Evolutionary conservation across 2,888 invertebrate species (phyloP).

Genomic region (Erynnis tages): DNA sequence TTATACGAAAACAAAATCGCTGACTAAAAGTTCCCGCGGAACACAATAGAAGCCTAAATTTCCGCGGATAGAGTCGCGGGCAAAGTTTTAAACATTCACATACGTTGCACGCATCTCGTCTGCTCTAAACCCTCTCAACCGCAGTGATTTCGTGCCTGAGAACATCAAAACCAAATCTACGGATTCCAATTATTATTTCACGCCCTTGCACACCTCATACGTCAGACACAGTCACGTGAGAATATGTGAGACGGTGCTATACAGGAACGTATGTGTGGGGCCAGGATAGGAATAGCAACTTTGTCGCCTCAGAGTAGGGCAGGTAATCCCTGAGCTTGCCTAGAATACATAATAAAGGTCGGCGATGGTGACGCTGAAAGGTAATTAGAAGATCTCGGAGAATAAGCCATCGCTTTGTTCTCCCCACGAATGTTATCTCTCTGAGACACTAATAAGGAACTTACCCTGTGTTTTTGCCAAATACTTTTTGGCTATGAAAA

Average conservation of each 20-base stretch:
- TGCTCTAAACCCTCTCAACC: too few relatives aligned
- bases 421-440: too few relatives aligned
- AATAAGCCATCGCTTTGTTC: neutral
- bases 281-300: neutral
- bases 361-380: slow-evolving; percentile 7
- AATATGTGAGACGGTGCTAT: slow-evolving; percentile 1
- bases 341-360: slow-evolving; percentile 21
- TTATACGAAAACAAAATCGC: too few relatives aligned
- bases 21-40: too few relatives aligned
- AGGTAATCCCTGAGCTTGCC: slow-evolving; percentile 17
- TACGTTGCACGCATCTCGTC: too few relatives aligned
- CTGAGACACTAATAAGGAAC: too few relatives aligned
- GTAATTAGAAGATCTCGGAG: slow-evolving; percentile 17
- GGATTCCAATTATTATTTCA: slow-evolving; percentile 16
- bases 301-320: slow-evolving; percentile 7
- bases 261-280: neutral
- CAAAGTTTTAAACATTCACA: too few relatives aligned
- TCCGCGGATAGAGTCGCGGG: too few relatives aligned
- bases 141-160: neutral
- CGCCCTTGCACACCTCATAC: slow-evolving; percentile 4
- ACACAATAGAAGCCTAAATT: too few relatives aligned
- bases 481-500: too few relatives aligned
- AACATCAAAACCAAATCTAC: slow-evolving; percentile 7
- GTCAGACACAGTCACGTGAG: neutral
- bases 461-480: too few relatives aligned